Conservation (phyloP, 2,797 vertebrate species). For the Cuniculus paca region DNA sequence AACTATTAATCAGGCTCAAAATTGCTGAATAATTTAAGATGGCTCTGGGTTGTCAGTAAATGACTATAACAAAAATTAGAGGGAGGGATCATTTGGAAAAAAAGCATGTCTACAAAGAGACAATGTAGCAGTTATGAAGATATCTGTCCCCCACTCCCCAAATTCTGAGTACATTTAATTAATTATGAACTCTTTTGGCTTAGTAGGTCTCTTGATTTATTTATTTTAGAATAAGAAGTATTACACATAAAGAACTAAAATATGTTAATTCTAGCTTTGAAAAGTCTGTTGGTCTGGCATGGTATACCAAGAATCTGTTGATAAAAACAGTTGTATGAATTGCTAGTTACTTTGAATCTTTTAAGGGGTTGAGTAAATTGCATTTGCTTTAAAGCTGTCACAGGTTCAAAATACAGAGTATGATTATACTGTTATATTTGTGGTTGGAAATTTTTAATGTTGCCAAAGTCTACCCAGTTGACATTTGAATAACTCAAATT, state of each 20-base stretch:
- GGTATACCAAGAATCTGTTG: not conserved
- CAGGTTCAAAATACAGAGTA: slow-evolving; percentile 63
- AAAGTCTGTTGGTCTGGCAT: slow-evolving; percentile 4
- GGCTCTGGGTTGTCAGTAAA: not conserved
- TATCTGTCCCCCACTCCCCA: not conserved
- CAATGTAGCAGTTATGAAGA: not conserved
- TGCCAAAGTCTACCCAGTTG: slow-evolving; percentile 69
- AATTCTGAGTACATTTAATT: not conserved
- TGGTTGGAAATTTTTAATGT: slow-evolving; percentile 79
- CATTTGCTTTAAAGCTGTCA: slow-evolving; percentile 71
- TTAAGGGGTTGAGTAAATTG: not conserved
- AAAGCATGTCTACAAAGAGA: not conserved
- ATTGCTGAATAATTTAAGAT: not conserved
- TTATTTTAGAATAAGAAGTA: slow-evolving; percentile 44
- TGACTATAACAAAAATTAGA: not conserved
- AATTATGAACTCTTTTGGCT: not conserved
- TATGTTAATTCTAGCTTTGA: slow-evolving; percentile 52
- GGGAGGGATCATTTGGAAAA: not conserved
- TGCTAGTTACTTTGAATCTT: slow-evolving; percentile 9
- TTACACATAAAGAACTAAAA: not conserved
- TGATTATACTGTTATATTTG: slow-evolving; percentile 62
- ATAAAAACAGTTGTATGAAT: slow-evolving; percentile 1
- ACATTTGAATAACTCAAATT: slow-evolving; percentile 77
- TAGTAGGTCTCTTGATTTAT: slow-evolving; percentile 16
- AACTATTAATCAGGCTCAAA: not conserved